Percentiles rank a stretch among this genome's conserved stretches.
phyloP scores from a whole-genome alignment of 2,113 vertebrate genomes.

The Pelecanoides urinatrix region DNA sequence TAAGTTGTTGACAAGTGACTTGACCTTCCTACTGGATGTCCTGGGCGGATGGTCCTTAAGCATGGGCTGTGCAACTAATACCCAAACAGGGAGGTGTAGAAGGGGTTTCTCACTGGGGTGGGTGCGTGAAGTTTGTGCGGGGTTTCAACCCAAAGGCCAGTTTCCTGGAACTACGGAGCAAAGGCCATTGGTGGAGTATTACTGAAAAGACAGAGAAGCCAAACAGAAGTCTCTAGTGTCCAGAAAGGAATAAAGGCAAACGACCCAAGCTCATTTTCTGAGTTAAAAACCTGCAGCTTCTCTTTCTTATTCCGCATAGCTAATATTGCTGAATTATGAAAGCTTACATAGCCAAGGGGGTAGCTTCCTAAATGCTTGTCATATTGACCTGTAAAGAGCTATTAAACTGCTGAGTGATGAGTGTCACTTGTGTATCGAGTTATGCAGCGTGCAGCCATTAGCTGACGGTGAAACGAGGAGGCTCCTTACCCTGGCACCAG shows the following conservation, averaged over 20 bases:
- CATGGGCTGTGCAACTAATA: not conserved
- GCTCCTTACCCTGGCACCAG: not conserved
- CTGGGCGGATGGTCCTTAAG: not conserved
- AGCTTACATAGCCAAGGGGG: not conserved
- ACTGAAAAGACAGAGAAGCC: not conserved
- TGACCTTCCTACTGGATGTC: not conserved
- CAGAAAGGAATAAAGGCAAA: not conserved
- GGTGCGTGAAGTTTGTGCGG: not conserved
- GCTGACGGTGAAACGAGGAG: not conserved
- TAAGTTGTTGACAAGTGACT: not conserved
- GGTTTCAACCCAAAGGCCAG: not conserved
- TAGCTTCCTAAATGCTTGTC: not conserved
- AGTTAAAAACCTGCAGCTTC: not conserved
- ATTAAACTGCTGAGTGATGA: not conserved
- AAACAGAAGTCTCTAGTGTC: not conserved
- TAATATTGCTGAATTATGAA: not conserved
- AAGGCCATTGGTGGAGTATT: not conserved
- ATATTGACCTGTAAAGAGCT: not conserved
- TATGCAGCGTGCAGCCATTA: not conserved
- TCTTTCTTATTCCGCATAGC: not conserved
- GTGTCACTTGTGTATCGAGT: not conserved
- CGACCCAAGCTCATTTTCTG: not conserved
- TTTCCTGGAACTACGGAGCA: not conserved
- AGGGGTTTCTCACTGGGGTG: not conserved
- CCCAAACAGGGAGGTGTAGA: not conserved